Evolutionary conservation across 1,140 invertebrate species (phyloP).

Genomic region (Brachystomella parvula): DNA sequence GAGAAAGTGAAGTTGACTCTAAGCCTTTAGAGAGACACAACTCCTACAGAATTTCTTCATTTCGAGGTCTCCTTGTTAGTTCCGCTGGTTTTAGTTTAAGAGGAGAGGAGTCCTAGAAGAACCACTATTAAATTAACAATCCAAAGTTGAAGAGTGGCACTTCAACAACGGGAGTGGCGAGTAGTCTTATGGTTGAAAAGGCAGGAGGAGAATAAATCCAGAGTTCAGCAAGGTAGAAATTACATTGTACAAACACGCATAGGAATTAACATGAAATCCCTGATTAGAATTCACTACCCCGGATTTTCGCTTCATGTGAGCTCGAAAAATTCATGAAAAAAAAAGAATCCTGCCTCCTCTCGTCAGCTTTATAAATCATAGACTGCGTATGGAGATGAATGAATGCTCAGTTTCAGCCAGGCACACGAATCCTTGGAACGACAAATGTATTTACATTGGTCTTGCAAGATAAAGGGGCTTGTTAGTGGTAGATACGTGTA

Average conservation of each 20-base stretch:
- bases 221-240: background rate
- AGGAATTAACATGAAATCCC: conserved; percentile 19
- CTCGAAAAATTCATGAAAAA: no score
- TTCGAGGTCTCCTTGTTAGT: no score
- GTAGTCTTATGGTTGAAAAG: no score
- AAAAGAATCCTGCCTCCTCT: no score
- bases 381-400: no score
- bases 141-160: background rate
- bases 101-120: background rate
- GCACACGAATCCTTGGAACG: no score
- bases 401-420: no score
- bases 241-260: conserved; percentile 1
- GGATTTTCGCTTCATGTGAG: background rate
- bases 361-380: no score
- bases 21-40: no score
- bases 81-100: background rate
- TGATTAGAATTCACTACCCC: conserved; percentile 5
- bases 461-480: background rate
- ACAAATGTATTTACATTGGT: background rate
- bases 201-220: background rate
- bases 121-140: background rate
- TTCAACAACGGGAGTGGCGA: background rate
- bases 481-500: background rate
- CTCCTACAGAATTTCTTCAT: no score
- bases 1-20: no score